These are phyloP conservation scores for Equus quagga DNA, from an alignment of 2,113 vertebrate genomes.

Conservation along the genomic window DNA sequence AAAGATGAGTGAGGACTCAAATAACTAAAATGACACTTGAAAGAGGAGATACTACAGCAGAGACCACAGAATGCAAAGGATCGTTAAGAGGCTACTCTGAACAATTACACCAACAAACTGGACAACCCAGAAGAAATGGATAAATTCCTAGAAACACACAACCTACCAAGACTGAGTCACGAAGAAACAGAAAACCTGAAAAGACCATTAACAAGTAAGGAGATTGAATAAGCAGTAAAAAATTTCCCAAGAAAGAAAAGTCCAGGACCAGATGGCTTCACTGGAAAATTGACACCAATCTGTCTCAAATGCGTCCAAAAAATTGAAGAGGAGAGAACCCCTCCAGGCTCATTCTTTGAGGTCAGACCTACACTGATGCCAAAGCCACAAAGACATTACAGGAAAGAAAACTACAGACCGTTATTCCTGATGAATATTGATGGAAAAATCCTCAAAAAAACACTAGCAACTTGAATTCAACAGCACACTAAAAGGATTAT, in stretches of 20 bases:
- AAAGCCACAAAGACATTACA: background rate
- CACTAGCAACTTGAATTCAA: background rate
- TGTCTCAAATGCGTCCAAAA: background rate
- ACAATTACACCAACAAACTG: background rate
- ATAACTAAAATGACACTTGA: background rate
- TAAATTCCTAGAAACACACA: background rate
- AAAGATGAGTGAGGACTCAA: background rate
- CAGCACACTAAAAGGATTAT: background rate
- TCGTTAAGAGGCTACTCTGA: background rate
- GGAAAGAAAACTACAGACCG: background rate
- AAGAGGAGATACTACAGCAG: background rate
- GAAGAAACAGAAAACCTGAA: constrained; percentile 12
- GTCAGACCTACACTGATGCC: background rate
- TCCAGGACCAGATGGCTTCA: background rate
- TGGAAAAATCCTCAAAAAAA: background rate
- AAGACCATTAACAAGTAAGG: background rate
- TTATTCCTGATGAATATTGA: background rate
- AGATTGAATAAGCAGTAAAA: background rate
- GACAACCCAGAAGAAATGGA: background rate
- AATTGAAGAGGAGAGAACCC: background rate
- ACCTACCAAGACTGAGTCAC: background rate
- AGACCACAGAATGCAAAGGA: background rate
- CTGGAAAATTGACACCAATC: background rate
- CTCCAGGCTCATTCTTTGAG: background rate
- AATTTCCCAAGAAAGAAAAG: background rate